Evolutionary conservation across 2,797 vertebrate genomes (phyloP).

Genomic region (Apogon hyalosoma): DNA sequence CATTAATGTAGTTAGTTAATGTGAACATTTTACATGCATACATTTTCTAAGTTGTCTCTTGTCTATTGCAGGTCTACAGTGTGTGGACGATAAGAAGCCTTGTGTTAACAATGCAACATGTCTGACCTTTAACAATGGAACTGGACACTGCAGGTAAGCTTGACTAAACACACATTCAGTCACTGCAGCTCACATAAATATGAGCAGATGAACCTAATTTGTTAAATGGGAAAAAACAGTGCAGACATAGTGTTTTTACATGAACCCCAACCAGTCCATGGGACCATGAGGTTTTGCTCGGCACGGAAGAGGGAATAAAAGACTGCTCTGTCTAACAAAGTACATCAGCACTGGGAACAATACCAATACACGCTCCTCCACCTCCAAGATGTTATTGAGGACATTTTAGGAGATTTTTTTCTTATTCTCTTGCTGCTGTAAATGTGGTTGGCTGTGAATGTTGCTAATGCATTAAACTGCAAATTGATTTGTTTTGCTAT

Average conservation of each 20-base stretch:
- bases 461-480: conserved; percentile 42
- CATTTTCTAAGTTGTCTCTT: conserved; percentile 47
- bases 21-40: neutral
- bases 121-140: conserved; percentile 88
- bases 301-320: conserved; percentile 65
- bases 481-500: conserved; percentile 17
- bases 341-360: conserved; percentile 70
- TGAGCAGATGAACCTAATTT: conserved; percentile 22
- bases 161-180: conserved; percentile 6
- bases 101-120: conserved; percentile 93
- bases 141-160: conserved; percentile 94
- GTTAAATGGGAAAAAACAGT: conserved; percentile 50
- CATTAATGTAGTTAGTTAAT: neutral
- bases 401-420: conserved; percentile 47
- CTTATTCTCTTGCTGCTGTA: conserved; percentile 27
- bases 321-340: conserved; percentile 70
- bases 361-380: conserved; percentile 74
- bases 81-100: conserved; percentile 88
- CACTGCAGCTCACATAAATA: conserved; percentile 5
- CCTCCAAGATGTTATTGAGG: conserved; percentile 64
- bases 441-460: conserved; percentile 18
- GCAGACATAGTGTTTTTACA: conserved; percentile 54
- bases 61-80: conserved; percentile 90
- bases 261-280: conserved; percentile 53
- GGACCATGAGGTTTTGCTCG: conserved; percentile 68